These are phyloP conservation scores for Gallinago media DNA, from an alignment of 2,113 vertebrate genomes.

Conservation along the genomic window DNA sequence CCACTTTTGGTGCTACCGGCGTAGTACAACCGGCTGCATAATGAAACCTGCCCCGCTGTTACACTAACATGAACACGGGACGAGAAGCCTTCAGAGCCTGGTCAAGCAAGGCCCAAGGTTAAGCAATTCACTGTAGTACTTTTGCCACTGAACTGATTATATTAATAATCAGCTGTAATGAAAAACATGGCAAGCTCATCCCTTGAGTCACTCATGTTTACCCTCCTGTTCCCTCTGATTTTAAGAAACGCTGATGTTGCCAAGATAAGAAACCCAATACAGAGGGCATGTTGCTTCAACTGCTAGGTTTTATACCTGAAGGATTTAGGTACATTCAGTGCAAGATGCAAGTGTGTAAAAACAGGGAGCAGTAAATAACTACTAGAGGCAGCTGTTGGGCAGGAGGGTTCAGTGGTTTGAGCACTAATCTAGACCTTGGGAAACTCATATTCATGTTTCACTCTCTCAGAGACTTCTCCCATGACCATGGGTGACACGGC, in stretches of 20 bases:
- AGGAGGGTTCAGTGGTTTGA: not conserved
- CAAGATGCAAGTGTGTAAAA: not conserved
- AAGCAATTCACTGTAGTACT: not conserved
- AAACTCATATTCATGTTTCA: not conserved
- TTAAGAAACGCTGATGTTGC: not conserved
- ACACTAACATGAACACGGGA: not conserved
- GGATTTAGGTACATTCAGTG: not conserved
- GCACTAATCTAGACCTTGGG: not conserved
- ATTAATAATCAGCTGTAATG: constrained; percentile 6
- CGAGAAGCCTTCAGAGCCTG: not conserved
- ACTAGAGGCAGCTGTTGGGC: not conserved
- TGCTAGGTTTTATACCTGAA: not conserved
- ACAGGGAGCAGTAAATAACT: not conserved
- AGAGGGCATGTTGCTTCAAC: not conserved
- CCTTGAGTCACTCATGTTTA: not conserved
- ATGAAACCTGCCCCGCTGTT: not conserved
- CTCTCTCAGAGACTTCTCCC: not conserved
- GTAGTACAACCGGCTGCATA: not conserved
- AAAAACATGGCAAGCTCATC: constrained; percentile 13
- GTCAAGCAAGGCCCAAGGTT: constrained; percentile 16
- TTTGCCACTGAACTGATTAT: not conserved
- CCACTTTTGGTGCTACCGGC: not conserved
- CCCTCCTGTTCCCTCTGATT: not conserved
- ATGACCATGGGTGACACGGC: not conserved
- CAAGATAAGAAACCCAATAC: not conserved